Conservation (phyloP, 2,797 vertebrate species). For the Acridotheres tristis region DNA sequence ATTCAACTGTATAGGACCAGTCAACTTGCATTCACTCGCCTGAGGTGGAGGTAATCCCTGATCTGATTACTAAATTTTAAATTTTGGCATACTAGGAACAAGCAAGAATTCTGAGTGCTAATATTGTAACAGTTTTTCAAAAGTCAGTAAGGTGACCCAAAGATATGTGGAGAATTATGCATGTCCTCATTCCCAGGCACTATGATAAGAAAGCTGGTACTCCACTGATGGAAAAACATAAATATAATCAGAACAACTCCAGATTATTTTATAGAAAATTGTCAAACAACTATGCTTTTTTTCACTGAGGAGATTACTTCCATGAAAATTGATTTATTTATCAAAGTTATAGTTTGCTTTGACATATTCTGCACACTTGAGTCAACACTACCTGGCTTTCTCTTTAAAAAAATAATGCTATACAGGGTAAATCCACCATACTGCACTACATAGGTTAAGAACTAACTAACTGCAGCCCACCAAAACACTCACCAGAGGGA, state of each 20-base stretch:
- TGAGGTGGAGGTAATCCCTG: neutral
- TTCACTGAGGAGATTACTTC: neutral
- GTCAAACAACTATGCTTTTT: neutral
- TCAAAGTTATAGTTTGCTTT: neutral
- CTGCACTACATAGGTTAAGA: neutral
- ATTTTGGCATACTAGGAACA: neutral
- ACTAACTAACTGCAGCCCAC: neutral
- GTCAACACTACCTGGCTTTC: neutral
- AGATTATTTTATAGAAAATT: neutral
- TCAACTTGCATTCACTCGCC: neutral
- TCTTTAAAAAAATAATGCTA: neutral
- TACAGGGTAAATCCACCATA: neutral
- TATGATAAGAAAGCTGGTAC: neutral
- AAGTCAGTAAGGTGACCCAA: neutral
- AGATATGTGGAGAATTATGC: neutral
- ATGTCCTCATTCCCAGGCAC: neutral
- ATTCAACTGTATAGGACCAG: neutral
- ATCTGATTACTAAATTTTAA: neutral
- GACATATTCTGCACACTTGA: neutral
- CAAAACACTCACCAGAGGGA: neutral
- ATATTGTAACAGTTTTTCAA: neutral
- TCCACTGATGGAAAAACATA: neutral
- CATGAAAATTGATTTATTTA: neutral
- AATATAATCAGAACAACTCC: neutral
- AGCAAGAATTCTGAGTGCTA: neutral